Percentiles rank a stretch among this genome's conserved stretches.
Evolutionary conservation across 2,888 invertebrate genomes (phyloP).

Genomic region (Entomobrya proxima): DNA sequence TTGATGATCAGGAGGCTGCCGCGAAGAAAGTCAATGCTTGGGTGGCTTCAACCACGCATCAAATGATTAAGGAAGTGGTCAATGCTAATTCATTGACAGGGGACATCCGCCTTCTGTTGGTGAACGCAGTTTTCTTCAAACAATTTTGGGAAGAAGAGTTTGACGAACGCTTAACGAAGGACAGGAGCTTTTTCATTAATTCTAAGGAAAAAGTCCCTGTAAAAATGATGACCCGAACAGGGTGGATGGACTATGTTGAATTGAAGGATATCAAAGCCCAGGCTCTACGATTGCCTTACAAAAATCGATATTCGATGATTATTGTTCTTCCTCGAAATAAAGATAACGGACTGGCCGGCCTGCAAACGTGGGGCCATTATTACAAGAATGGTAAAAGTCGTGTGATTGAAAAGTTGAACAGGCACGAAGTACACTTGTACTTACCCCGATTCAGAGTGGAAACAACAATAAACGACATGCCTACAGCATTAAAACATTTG

Average conservation of each 20-base stretch:
- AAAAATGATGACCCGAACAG: not conserved
- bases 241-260: not conserved
- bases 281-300: not conserved
- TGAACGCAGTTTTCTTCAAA: conserved; percentile 10
- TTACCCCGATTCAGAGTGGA: not conserved
- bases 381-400: no score
- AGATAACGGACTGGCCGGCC: not conserved
- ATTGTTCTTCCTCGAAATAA: not conserved
- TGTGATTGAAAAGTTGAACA: no score
- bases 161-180: not conserved
- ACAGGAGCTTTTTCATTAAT: not conserved
- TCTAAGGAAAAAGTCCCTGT: not conserved
- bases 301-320: not conserved
- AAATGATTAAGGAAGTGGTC: not conserved
- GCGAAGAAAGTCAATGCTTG: conserved; percentile 85
- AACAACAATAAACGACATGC: not conserved
- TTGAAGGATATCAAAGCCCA: not conserved
- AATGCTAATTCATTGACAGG: not conserved
- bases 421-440: not conserved
- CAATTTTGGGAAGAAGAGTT: not conserved
- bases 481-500: no score
- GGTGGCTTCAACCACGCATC: conserved; percentile 76
- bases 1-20: conserved; percentile 78
- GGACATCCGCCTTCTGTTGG: not conserved
- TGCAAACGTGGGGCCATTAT: not conserved